Percentiles rank a stretch among this genome's conserved stretches.
Conservation (phyloP, 2,888 invertebrate species). For the Eristalinus aeneus region DNA sequence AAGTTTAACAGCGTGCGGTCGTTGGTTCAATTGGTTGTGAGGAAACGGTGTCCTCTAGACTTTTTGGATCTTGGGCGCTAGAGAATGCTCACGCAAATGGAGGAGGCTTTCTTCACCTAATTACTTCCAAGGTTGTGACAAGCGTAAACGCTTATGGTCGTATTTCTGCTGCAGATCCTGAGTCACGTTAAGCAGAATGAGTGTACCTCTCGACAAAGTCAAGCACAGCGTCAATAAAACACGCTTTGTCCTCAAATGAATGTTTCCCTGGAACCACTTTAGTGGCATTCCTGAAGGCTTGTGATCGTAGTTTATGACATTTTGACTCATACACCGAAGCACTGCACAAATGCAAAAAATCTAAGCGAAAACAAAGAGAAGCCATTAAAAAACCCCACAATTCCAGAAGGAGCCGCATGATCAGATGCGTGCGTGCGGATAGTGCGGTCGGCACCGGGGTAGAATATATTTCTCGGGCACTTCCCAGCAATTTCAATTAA, state of each 20-base stretch:
- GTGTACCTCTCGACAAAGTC: neutral
- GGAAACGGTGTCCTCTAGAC: too few relatives aligned
- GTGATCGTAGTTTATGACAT: neutral
- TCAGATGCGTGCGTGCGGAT: conserved; percentile 8
- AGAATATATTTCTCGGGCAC: neutral
- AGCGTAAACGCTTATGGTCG: neutral
- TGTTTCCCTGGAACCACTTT: neutral
- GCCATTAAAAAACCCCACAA: neutral
- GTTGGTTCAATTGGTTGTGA: neutral
- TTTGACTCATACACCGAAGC: neutral
- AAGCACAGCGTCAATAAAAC: neutral
- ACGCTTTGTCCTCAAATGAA: neutral
- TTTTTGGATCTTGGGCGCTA: neutral
- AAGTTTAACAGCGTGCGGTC: neutral
- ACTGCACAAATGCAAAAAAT: conserved; percentile 36
- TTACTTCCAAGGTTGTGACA: too few relatives aligned
- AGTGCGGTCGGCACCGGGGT: neutral
- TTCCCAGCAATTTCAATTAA: conserved; percentile 15
- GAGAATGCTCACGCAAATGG: neutral
- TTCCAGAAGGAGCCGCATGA: neutral
- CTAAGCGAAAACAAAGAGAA: conserved; percentile 7
- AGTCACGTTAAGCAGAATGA: neutral
- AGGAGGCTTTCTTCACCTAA: neutral
- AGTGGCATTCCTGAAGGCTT: neutral
- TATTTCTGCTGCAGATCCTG: neutral